Evolutionary conservation across 1,140 invertebrate species (phyloP).

Genomic region (Drosophila mauritiana): DNA sequence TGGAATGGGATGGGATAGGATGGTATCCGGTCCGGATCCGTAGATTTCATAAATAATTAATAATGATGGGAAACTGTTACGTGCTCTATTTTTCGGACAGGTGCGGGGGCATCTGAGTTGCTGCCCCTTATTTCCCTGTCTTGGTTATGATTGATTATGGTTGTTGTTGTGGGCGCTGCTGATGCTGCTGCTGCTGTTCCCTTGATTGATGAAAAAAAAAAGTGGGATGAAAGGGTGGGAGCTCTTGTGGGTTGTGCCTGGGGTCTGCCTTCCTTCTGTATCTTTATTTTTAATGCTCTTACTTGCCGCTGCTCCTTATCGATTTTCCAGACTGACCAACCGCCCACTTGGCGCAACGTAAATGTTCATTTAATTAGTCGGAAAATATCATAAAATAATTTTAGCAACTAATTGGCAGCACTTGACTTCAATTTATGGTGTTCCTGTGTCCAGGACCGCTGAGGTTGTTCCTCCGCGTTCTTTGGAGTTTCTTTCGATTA

Average conservation of each 20-base stretch:
- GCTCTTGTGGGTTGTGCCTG: background rate
- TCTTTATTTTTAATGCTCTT: conserved; percentile 29
- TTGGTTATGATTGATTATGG: conserved; percentile 71
- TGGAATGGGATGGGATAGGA: background rate
- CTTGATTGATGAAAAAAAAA: conserved; percentile 71
- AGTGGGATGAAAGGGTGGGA: background rate
- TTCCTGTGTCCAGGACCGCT: conserved; percentile 13
- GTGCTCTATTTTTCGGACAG: conserved; percentile 44
- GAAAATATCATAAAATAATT: conserved; percentile 78
- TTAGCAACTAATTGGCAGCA: conserved; percentile 80
- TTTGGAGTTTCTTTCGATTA: conserved; percentile 4
- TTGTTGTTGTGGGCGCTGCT: conserved; percentile 7
- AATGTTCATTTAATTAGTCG: conserved; percentile 73
- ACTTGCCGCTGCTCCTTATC: conserved; percentile 29
- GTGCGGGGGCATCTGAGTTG: conserved; percentile 14
- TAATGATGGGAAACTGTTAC: conserved; percentile 67
- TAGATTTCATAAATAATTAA: conserved; percentile 73
- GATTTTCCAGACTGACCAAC: conserved; percentile 38
- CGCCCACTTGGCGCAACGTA: conserved; percentile 8
- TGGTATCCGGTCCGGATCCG: background rate
- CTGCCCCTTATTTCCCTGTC: conserved; percentile 3
- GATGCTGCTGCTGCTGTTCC: conserved; percentile 1
- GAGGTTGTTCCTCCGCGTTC: background rate
- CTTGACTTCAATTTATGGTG: conserved; percentile 78
- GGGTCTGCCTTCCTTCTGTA: background rate